These are phyloP conservation scores for Nymphalis c-album DNA, from an alignment of 2,888 invertebrate genomes.

Conservation along the genomic window DNA sequence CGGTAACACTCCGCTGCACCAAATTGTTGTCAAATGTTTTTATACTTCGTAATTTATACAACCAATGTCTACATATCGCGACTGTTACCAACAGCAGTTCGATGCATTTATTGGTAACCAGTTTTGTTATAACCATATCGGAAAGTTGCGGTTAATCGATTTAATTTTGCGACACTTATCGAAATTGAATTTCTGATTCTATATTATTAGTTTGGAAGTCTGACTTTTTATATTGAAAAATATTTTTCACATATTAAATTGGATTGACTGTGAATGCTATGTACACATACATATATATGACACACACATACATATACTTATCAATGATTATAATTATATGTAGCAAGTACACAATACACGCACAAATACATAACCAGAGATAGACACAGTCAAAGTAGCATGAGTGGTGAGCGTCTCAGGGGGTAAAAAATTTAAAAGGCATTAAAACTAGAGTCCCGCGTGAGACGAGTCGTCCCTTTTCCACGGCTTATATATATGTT, in stretches of 20 bases:
- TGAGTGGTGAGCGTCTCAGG: too few relatives aligned
- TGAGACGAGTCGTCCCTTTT: too few relatives aligned
- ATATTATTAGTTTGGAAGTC: constrained; percentile 4
- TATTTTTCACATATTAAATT: neutral
- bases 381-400: too few relatives aligned
- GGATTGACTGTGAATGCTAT: too few relatives aligned
- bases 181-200: constrained; percentile 13
- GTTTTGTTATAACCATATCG: constrained; percentile 30
- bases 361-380: too few relatives aligned
- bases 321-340: too few relatives aligned
- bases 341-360: too few relatives aligned
- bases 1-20: constrained; percentile 1
- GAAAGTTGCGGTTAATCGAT: constrained; percentile 6
- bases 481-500: too few relatives aligned
- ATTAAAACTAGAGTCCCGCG: too few relatives aligned
- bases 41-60: constrained; percentile 15
- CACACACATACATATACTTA: too few relatives aligned
- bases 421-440: too few relatives aligned
- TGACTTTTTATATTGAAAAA: constrained; percentile 3
- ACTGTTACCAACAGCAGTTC: constrained; percentile 8
- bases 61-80: constrained; percentile 11
- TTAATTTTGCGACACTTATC: constrained; percentile 3
- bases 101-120: constrained; percentile 8
- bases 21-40: constrained; percentile 15
- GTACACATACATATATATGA: too few relatives aligned